These are phyloP conservation scores for Rhinolophus ferrumequinum DNA, from an alignment of 2,113 vertebrate species.

Conservation along the genomic window DNA sequence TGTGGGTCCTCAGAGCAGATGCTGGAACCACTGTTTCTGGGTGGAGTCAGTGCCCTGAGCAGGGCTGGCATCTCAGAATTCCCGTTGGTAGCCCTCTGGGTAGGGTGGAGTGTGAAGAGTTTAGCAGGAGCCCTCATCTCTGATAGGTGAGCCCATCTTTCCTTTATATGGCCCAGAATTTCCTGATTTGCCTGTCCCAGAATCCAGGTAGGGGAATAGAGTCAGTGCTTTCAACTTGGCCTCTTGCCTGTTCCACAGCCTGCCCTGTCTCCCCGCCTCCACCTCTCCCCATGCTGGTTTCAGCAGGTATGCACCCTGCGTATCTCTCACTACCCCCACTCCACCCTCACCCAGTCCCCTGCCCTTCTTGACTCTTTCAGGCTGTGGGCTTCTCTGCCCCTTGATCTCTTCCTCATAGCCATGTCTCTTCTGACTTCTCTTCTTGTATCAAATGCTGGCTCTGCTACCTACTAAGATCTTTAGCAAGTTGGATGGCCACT, in stretches of 20 bases:
- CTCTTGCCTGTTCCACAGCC: neutral
- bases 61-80: neutral
- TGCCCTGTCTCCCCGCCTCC: neutral
- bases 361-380: neutral
- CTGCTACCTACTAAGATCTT: neutral
- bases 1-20: neutral
- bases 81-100: neutral
- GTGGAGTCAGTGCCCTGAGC: neutral
- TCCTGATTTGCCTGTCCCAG: neutral
- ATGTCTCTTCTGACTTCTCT: neutral
- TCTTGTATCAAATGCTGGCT: neutral
- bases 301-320: neutral
- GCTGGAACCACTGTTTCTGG: accelerated
- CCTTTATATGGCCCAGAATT: neutral
- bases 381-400: neutral
- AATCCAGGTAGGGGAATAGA: neutral
- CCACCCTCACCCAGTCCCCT: no score
- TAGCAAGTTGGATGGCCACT: neutral
- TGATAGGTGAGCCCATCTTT: neutral
- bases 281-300: neutral
- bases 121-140: neutral
- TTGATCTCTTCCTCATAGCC: neutral
- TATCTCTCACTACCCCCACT: neutral
- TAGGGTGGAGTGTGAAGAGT: neutral
- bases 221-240: neutral